Evolutionary conservation across 1,140 invertebrate species (phyloP).

Genomic region (Pantala flavescens): DNA sequence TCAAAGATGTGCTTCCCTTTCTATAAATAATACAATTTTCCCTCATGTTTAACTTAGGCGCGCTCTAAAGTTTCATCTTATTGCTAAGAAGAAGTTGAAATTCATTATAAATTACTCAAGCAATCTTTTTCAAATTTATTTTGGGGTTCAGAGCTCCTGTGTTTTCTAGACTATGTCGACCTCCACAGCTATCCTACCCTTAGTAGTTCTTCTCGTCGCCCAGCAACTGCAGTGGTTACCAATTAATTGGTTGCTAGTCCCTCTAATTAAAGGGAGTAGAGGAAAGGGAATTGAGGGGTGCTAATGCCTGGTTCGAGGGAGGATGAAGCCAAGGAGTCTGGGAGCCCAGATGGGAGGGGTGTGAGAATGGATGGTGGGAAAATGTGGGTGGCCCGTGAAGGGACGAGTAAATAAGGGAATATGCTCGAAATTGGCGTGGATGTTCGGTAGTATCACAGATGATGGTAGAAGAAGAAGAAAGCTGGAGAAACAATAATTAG

Average conservation of each 20-base stretch:
- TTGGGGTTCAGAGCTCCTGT: too few relatives aligned
- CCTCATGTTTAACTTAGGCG: too few relatives aligned
- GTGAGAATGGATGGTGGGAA: neutral
- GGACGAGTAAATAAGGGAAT: neutral
- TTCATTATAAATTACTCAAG: too few relatives aligned
- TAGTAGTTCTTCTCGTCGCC: neutral
- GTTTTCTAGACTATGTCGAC: neutral
- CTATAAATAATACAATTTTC: too few relatives aligned
- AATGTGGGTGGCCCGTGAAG: neutral
- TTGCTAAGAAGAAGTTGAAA: too few relatives aligned
- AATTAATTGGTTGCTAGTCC: constrained; percentile 7
- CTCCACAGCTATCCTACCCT: neutral
- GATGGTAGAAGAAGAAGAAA: too few relatives aligned
- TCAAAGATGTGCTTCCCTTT: too few relatives aligned
- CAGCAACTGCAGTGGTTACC: constrained; percentile 2
- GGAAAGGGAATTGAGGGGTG: neutral
- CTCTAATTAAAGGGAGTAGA: constrained; percentile 7
- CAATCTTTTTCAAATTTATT: too few relatives aligned
- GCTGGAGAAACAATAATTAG: too few relatives aligned
- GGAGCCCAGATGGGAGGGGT: neutral
- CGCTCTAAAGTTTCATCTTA: too few relatives aligned
- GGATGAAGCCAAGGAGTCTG: neutral
- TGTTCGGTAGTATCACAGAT: too few relatives aligned
- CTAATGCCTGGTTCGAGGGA: neutral
- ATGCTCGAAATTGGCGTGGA: neutral